phyloP scores from a whole-genome alignment of 1,140 invertebrate species.

The Fopius arisanus region DNA sequence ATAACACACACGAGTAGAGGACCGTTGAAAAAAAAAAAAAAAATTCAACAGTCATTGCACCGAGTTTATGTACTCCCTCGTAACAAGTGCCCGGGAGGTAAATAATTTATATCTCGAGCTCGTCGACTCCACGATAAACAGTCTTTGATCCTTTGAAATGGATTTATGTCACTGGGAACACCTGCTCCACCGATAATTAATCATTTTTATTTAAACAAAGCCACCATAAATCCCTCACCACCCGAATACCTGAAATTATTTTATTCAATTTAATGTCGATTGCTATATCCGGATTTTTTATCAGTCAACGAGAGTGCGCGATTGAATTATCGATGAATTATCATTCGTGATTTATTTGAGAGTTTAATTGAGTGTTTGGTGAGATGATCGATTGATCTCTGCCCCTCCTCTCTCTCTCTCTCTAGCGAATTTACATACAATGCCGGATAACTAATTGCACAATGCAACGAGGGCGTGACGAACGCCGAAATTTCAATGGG shows the following conservation, averaged over 20 bases:
- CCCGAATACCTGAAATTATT: not conserved
- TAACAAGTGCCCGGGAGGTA: constrained; percentile 19
- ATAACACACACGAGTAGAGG: not conserved
- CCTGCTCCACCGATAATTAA: constrained; percentile 22
- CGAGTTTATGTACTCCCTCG: not conserved
- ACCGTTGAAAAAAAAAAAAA: not conserved
- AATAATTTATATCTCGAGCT: constrained; percentile 21
- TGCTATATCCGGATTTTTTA: no score
- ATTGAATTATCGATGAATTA: not conserved
- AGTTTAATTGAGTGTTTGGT: not conserved
- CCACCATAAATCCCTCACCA: not conserved
- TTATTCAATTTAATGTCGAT: not conserved
- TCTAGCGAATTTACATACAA: constrained; percentile 50
- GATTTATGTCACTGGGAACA: constrained; percentile 24
- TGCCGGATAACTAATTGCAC: constrained; percentile 46
- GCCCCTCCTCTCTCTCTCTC: constrained; percentile 3
- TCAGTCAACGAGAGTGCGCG: no score
- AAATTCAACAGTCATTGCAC: not conserved
- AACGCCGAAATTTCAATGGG: constrained; percentile 23
- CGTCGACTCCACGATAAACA: not conserved
- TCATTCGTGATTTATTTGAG: not conserved
- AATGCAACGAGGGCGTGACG: constrained; percentile 23
- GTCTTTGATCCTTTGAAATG: constrained; percentile 15
- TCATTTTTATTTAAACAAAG: not conserved
- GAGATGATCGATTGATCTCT: constrained; percentile 26